Percentiles rank a stretch among this genome's conserved stretches.
Evolutionary conservation across 2,888 invertebrate genomes (phyloP).

Genomic region (Teleogryllus oceanicus): DNA sequence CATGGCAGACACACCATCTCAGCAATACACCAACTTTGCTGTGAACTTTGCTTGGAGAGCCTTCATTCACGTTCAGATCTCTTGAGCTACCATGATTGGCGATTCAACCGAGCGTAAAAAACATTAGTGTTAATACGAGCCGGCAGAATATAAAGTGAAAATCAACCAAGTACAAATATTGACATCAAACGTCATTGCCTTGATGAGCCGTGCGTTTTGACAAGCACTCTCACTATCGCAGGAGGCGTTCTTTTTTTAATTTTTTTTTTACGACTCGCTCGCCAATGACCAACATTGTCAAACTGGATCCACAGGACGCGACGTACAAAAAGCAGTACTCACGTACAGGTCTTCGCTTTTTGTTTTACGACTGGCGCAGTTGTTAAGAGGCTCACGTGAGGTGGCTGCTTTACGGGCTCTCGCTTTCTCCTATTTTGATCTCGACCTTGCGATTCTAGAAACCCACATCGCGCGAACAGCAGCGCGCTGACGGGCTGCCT

Average conservation of each 20-base stretch:
- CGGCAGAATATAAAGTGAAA: neutral
- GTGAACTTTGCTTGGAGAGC: too few species aligned
- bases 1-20: too few species aligned
- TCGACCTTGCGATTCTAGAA: constrained; percentile 5
- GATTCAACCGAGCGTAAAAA: too few species aligned
- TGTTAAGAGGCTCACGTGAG: constrained; percentile 5
- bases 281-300: constrained; percentile 18
- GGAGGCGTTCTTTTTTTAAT: neutral
- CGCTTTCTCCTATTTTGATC: constrained; percentile 7
- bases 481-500: neutral
- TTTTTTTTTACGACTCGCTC: neutral
- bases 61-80: too few species aligned
- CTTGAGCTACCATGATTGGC: too few species aligned
- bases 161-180: neutral
- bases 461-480: neutral
- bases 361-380: neutral
- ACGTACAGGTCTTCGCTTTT: neutral
- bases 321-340: neutral
- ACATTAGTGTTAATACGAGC: too few species aligned
- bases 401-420: neutral
- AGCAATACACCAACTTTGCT: too few species aligned
- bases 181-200: neutral
- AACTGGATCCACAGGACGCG: neutral
- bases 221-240: constrained; percentile 6
- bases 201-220: neutral